Evolutionary conservation across 2,113 vertebrate genomes (phyloP), one percentile per base, ranked within the genome.

Genomic region (Nothocercus nigrocapillus): DNA sequence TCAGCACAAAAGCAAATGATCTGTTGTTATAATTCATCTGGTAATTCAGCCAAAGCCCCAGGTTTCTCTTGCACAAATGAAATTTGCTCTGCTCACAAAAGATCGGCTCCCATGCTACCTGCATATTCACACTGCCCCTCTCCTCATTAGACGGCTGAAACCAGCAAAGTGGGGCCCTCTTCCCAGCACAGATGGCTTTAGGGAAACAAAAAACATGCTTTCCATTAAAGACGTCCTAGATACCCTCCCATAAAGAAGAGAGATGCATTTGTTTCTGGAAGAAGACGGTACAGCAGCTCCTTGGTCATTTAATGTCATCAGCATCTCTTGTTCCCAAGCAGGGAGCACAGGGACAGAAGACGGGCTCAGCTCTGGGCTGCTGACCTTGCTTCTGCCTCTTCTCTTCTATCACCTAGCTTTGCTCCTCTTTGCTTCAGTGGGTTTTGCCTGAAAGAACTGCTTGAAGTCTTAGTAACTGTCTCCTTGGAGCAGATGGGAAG

Each of bases 31-130:
- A 93, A 95, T 82, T 89, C n/a, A 87, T 78, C 68, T 72, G 73
- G 59, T 90, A 96, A 89, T 92, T 96, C 69, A 84, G 74, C 42
- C 47, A 18, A 64, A 95, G 74, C 53, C 34, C 51, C 78, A 44
- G 7, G 2, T 96, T 96, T 68, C 78, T 89, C 47, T 85, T 69
- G 66, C 42, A 28, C 85, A 73, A 93, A 95, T 34, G 47, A 91
- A 94, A 95, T 96, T 93, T 93, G 27, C 62, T 67, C 61, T 94
- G 83, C 45, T 94, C 69, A 64, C 44, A 14, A 7, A 82, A 90
- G 51, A 82, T 77, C 2, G 3, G 64, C 45, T 93, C 90, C 80
- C 8, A 3, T 78, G 74, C 38, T 84, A 56, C 69, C 69, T 84
- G 56, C 86, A 93, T 89, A 44, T 42, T 75, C 86, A 78, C 92